phyloP scores from a whole-genome alignment of 1,140 invertebrate genomes.

The Bombus cullumanus region DNA sequence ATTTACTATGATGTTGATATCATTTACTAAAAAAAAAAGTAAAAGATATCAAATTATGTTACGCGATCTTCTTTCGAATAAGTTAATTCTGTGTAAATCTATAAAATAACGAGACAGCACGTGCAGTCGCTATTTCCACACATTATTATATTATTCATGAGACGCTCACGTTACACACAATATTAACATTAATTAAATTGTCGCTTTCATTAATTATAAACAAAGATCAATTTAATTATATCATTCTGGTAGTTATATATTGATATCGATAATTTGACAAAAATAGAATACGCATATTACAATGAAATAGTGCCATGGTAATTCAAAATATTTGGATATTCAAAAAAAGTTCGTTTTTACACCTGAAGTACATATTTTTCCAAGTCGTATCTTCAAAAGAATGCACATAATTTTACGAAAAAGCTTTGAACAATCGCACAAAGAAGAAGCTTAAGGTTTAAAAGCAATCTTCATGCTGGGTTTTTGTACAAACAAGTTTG shows the following conservation, averaged over 20 bases:
- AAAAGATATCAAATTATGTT: neutral
- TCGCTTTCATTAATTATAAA: no score
- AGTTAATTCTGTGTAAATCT: neutral
- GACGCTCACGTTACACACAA: no score
- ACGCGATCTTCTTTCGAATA: neutral
- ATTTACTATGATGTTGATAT: no score
- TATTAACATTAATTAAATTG: no score
- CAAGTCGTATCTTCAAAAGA: neutral
- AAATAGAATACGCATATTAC: neutral
- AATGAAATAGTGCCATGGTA: neutral
- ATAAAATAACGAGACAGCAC: neutral
- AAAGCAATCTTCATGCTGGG: neutral
- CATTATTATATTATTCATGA: no score
- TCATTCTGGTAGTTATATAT: no score
- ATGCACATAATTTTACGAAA: neutral
- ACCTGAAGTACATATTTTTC: neutral
- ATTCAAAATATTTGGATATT: no score
- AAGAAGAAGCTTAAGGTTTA: no score
- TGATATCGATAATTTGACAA: no score
- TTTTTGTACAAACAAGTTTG: neutral
- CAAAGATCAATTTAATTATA: no score
- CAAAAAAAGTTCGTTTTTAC: neutral
- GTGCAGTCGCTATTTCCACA: neutral
- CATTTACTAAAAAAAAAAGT: neutral
- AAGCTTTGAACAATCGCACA: neutral